Evolutionary conservation across 92 coral and sea anemone genomes (phyloP).

Genomic region (Zoanthus sociatus): DNA sequence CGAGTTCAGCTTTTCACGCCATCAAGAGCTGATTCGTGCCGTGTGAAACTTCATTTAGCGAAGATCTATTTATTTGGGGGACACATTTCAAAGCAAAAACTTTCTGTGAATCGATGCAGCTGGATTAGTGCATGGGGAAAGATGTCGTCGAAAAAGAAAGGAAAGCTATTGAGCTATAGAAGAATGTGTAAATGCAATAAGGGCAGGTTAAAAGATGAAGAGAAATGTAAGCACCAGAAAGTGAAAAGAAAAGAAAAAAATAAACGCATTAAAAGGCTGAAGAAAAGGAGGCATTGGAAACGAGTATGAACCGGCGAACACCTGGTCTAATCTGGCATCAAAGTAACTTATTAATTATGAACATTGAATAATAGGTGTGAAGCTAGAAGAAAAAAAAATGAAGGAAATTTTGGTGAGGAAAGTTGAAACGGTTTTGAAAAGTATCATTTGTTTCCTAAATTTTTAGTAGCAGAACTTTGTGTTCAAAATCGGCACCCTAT

Average conservation of each 20-base stretch:
- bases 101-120: constrained; percentile 16
- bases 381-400: no score
- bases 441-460: no score
- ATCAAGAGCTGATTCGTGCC: constrained; percentile 1
- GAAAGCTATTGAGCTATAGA: constrained; percentile 16
- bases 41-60: constrained; percentile 13
- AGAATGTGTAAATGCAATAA: constrained; percentile 18
- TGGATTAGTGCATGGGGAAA: constrained; percentile 11
- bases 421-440: no score
- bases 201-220: background rate
- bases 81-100: background rate
- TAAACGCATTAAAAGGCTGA: background rate
- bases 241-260: background rate
- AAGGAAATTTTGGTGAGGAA: no score
- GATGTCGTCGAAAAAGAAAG: constrained; percentile 5
- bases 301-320: background rate
- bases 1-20: constrained; percentile 32
- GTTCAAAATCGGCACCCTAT: no score
- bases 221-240: constrained; percentile 16
- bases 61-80: constrained; percentile 29
- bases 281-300: background rate
- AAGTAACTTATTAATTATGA: background rate
- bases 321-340: background rate
- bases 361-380: no score
- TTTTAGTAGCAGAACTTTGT: no score